Evolutionary conservation across 1,140 invertebrate species (phyloP).

Genomic region (Homalodisca vitripennis): DNA sequence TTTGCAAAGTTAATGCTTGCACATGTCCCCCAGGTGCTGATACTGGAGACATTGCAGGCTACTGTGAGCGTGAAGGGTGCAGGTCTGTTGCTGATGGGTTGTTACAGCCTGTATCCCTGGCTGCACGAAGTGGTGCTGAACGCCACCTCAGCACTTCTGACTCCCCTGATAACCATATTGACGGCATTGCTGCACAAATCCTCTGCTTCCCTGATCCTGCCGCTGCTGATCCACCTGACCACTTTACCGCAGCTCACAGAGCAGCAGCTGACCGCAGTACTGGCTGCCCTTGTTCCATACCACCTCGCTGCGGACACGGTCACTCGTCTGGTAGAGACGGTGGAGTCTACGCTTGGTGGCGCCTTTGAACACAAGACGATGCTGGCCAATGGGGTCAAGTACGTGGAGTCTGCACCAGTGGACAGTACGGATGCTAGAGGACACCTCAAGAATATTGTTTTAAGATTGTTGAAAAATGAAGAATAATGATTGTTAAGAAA

Average conservation of each 20-base stretch:
- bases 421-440: neutral
- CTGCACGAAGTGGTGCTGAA: neutral
- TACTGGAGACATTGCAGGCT: neutral
- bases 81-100: neutral
- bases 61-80: neutral
- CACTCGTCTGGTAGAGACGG: neutral
- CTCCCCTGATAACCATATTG: neutral
- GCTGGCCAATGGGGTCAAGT: constrained; percentile 5
- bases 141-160: neutral
- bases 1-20: too few relatives aligned
- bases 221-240: neutral
- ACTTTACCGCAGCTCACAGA: neutral
- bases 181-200: neutral
- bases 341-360: neutral
- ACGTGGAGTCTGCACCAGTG: neutral
- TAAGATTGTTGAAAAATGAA: neutral
- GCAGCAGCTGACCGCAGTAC: neutral
- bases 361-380: constrained; percentile 9
- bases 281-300: neutral
- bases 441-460: neutral
- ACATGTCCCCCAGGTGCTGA: neutral
- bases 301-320: neutral
- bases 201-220: neutral
- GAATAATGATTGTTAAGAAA: too few relatives aligned
- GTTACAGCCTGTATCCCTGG: constrained; percentile 12